A percentile compares a stretch with the other conserved stretches of the same genome.
Conservation (phyloP, 2,113 vertebrate species). For the Sylvilagus bachmani region DNA sequence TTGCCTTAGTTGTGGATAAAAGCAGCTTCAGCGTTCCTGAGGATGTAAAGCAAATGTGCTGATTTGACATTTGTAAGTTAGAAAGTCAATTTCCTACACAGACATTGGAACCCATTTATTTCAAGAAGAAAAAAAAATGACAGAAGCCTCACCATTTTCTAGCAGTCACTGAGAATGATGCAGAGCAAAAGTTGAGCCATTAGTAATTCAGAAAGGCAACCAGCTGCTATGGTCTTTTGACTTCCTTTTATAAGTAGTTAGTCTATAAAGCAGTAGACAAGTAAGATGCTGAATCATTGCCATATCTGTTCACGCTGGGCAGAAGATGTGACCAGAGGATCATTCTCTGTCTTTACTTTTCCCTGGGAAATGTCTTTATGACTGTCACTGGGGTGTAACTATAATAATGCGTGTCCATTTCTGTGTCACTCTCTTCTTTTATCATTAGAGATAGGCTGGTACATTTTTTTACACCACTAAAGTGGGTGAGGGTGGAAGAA, state of each 20-base stretch:
- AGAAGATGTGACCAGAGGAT: constrained; percentile 17
- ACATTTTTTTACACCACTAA: neutral
- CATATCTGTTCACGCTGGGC: constrained; percentile 26
- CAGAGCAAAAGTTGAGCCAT: constrained; percentile 2
- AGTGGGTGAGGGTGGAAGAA: neutral
- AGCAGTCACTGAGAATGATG: neutral
- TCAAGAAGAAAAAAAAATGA: neutral
- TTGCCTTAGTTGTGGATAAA: constrained; percentile 46
- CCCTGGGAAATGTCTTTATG: constrained; percentile 54
- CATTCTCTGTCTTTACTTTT: constrained; percentile 20
- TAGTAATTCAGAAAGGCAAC: constrained; percentile 16
- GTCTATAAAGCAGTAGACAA: neutral
- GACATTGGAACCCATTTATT: neutral
- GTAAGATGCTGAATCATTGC: neutral
- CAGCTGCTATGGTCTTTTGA: neutral
- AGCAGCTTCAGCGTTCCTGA: neutral
- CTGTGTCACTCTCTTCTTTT: constrained; percentile 43
- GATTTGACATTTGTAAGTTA: constrained; percentile 59
- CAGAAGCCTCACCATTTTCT: neutral
- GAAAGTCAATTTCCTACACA: constrained; percentile 28
- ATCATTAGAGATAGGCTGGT: neutral
- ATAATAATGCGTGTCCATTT: constrained; percentile 39
- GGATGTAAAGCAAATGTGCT: neutral
- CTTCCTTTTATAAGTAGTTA: constrained; percentile 8
- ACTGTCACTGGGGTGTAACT: constrained; percentile 7